phyloP scores from a whole-genome alignment of 1,140 invertebrate species.

The Fopius arisanus region DNA sequence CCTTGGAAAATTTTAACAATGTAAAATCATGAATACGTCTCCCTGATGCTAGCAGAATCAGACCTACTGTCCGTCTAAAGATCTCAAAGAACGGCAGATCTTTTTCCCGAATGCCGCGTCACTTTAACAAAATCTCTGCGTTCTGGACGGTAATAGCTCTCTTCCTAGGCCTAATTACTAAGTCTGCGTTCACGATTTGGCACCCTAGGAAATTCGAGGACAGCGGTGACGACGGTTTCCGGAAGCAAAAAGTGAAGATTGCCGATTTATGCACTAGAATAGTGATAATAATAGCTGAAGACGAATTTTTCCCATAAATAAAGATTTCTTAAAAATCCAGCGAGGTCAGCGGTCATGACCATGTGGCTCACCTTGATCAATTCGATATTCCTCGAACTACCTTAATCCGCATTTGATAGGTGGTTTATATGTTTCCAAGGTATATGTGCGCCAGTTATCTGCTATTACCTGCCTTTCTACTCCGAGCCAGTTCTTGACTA shows the following conservation, averaged over 20 bases:
- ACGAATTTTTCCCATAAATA: no score
- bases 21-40: conserved; percentile 37
- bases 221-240: not conserved
- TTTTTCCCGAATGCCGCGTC: not conserved
- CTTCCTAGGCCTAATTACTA: conserved; percentile 6
- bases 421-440: conserved; percentile 24
- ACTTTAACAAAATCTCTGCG: conserved; percentile 25
- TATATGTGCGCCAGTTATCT: conserved; percentile 20
- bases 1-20: conserved; percentile 30
- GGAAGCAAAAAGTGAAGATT: conserved; percentile 43
- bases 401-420: conserved; percentile 39
- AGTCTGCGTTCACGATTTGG: conserved; percentile 29
- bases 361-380: conserved; percentile 32
- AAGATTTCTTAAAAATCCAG: conserved; percentile 32
- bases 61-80: conserved; percentile 36
- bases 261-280: conserved; percentile 52
- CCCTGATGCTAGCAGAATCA: conserved; percentile 39
- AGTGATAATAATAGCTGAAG: conserved; percentile 32
- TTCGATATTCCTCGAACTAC: conserved; percentile 36
- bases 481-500: conserved; percentile 13
- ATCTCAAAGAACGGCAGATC: conserved; percentile 34
- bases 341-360: conserved; percentile 29
- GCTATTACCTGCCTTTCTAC: conserved; percentile 21
- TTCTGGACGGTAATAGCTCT: conserved; percentile 24
- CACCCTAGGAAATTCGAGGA: conserved; percentile 22